phyloP scores from a whole-genome alignment of 2,888 invertebrate genomes.

The Listrodromus nycthemerus region DNA sequence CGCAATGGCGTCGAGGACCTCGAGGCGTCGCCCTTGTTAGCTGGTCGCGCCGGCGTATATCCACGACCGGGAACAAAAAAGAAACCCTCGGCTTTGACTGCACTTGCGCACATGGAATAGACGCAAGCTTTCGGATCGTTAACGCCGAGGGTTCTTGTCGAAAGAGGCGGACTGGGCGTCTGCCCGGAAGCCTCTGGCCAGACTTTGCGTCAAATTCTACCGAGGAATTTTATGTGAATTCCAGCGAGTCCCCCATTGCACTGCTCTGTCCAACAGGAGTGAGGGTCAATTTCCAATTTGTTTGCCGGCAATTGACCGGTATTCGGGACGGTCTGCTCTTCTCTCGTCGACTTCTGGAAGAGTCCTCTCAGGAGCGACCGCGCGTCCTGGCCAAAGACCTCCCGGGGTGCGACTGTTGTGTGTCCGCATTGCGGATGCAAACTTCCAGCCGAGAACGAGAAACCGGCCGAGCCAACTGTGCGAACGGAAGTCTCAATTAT shows the following conservation, averaged over 20 bases:
- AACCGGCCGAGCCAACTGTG: neutral
- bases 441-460: constrained; percentile 6
- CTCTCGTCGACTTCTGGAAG: constrained; percentile 25
- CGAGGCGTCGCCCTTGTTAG: constrained; percentile 74
- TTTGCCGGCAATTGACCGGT: constrained; percentile 53
- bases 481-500: constrained; percentile 47
- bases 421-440: constrained; percentile 14
- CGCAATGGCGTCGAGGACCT: constrained; percentile 80
- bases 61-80: constrained; percentile 68
- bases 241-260: constrained; percentile 23
- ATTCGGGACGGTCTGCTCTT: constrained; percentile 24
- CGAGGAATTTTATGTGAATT: constrained; percentile 38
- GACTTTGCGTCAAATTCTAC: neutral
- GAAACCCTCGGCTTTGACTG: constrained; percentile 71
- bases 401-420: constrained; percentile 35
- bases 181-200: no score
- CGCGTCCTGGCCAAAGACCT: constrained; percentile 32
- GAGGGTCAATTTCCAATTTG: constrained; percentile 61
- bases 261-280: constrained; percentile 23
- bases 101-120: constrained; percentile 16
- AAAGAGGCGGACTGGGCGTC: no score
- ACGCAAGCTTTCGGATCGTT: neutral
- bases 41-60: constrained; percentile 72
- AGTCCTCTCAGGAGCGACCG: constrained; percentile 9
- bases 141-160: no score